Base-by-base conservation (phyloP, 1,140 invertebrate species). In the Globodera ellingtonae region DNA sequence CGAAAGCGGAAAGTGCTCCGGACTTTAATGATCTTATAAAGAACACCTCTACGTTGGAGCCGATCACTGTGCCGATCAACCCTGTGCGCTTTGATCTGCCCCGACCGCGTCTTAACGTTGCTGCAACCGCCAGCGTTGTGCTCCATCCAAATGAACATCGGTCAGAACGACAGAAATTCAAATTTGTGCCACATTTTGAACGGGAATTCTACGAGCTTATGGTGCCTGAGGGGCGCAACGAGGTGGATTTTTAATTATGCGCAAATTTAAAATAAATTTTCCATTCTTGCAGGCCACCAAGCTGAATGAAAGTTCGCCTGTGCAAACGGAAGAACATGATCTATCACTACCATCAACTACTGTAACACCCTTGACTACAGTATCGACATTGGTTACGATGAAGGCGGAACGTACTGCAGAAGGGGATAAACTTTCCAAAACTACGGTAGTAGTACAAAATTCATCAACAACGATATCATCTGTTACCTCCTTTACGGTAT, bases 141-240 rank as follows among this genome's bases (percentile, higher is more conserved):
- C 72, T 84, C n/a, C 50, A 65, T 46, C 65, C 83, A 8, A 79
- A 80, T 47, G 77, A 80, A 46, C 66, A 70, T n/a, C 7, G 67
- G 15, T 9, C 13, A 73, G 70, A 66, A 24, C 52, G 66, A 8
- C 24, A 21, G 18, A 85, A 85, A 74, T 81, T 83, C 48, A 82
- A 83, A 69, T 83, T 83, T 74, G 62, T 84, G 83, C 82, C 82
- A 35, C 82, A 85, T 70, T 83, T 83, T 56, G 83, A 83, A 72
- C 62, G 71, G 21, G 65, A 81, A n/a, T 65, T 35, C 50, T 83
- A 81, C 59, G 82, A 83, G 52, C 83, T 83, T 59, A 83, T 83
- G 82, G 72, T 83, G 24, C 74, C 83, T 7, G 83, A 85, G 71
- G 82, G 84, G 7, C 7, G 15, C 9, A 75, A 84, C 73, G 13